Conservation (phyloP, 2,888 invertebrate genomes). For the Euplagia quadripunctaria region DNA sequence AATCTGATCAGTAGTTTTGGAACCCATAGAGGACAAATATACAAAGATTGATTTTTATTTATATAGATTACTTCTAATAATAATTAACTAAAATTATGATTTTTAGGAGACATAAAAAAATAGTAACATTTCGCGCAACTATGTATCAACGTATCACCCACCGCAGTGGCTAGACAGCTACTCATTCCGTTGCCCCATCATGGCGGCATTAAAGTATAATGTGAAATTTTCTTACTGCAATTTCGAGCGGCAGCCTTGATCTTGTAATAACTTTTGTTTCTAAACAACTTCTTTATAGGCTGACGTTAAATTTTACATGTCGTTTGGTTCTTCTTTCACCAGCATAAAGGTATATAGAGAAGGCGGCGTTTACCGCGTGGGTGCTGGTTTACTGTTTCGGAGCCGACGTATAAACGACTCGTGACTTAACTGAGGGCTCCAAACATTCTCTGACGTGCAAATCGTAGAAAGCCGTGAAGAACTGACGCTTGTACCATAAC, state of each 20-base stretch:
- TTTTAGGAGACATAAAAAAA: no score
- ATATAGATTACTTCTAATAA: no score
- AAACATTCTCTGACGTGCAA: not conserved
- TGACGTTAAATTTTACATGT: slow-evolving; percentile 25
- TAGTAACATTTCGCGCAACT: no score
- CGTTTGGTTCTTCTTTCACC: slow-evolving; percentile 30
- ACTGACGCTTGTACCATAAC: not conserved
- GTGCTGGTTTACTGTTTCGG: slow-evolving; percentile 50
- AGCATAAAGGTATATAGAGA: slow-evolving; percentile 43
- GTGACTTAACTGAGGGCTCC: slow-evolving; percentile 45
- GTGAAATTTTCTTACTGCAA: slow-evolving; percentile 14
- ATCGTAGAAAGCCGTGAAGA: not conserved
- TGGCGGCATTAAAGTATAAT: not conserved
- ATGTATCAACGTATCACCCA: no score
- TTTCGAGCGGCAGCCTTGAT: slow-evolving; percentile 15
- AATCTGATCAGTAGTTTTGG: no score
- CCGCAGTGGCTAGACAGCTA: not conserved
- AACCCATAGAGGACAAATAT: no score
- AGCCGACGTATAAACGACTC: slow-evolving; percentile 48
- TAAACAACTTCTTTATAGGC: slow-evolving; percentile 22
- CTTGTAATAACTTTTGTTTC: slow-evolving; percentile 27
- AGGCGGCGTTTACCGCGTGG: slow-evolving; percentile 44
- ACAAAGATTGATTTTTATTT: no score
- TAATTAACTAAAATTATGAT: no score
- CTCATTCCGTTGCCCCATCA: not conserved